Evolutionary conservation across 92 coral and sea anemone species (phyloP), one percentile per base, ranked within the genome.

Genomic region (Actinernus sp.): DNA sequence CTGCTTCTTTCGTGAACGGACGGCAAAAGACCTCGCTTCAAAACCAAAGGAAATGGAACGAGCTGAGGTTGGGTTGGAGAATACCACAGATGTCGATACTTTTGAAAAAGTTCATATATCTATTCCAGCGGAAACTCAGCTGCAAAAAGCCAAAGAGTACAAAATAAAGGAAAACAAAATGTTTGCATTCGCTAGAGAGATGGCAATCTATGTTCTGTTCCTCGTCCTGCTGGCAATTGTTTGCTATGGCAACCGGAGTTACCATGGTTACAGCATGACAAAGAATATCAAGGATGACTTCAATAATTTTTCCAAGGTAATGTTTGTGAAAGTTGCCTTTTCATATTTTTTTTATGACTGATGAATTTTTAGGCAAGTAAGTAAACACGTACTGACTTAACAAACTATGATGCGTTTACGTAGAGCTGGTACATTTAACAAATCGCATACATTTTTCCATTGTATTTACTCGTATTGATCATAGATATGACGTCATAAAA

Each of bases 181-280:
- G 97, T 81, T 67, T 43, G 55, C 89, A 2, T 80, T 90, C 49
- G 86, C 48, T n/a, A 60, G 63, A 62, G 89, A 85, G 39, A 23
- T 71, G 31, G 55, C 63, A 1, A 38, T 67, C 26, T 90, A 68
- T 30, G 55, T 78, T 23, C 27, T 63, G 16, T 90, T 90, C 48
- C 64, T 85, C 23, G n/a, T 44, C 13, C 31, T 90, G 14, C 54
- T 90, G 46, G 55, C 72, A 13, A 72, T 85, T 13, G 86, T 90
- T 2, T 85, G 92, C 69, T 85, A 90, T 58, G 97, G 97, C 49
- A 61, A 69, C 41, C 85, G 85, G 52, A 90, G 80, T 52, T 61
- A 81, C 33, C 73, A 69, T 49, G 97, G 97, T 22, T 90, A 80
- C 57, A 48, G 66, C 27, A 86, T 86, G 85, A 76, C 97, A 31